Percentiles rank a stretch among this genome's conserved stretches.
These are phyloP conservation scores for Mesorhabditis sp. DNA, from an alignment of 2,888 invertebrate genomes.

Conservation along the genomic window DNA sequence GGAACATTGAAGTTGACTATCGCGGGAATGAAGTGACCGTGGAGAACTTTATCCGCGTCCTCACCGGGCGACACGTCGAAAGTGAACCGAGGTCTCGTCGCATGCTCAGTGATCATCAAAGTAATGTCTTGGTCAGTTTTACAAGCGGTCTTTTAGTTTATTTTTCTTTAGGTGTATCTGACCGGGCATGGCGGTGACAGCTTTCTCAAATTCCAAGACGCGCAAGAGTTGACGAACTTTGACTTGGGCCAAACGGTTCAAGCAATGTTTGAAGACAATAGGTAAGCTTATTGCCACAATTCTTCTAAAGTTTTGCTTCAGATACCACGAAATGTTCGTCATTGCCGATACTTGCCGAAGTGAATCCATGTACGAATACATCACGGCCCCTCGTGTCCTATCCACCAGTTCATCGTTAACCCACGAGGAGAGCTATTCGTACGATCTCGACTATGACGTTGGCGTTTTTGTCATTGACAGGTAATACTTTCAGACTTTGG, in stretches of 20 bases:
- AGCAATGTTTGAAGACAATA: constrained; percentile 98
- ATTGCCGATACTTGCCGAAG: constrained; percentile 99
- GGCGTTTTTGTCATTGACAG: constrained; percentile 99
- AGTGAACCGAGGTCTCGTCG: constrained; percentile 92
- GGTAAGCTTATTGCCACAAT: constrained; percentile 63
- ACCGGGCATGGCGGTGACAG: constrained; percentile 90
- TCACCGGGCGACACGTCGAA: constrained; percentile 86
- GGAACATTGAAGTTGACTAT: constrained; percentile 82
- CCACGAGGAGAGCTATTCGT: constrained; percentile 68
- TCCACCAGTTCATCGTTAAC: constrained; percentile 85
- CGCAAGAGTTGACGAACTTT: constrained; percentile 95
- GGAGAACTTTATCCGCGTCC: constrained; percentile 90
- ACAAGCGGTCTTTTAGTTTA: neutral
- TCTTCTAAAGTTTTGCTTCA: constrained; percentile 57
- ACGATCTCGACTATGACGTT: constrained; percentile 95
- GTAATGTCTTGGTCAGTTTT: constrained; percentile 74
- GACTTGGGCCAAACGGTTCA: constrained; percentile 97
- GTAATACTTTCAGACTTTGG: constrained; percentile 63
- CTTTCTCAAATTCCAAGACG: constrained; percentile 97
- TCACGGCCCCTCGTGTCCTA: constrained; percentile 94
- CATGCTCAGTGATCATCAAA: constrained; percentile 88
- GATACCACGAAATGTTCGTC: constrained; percentile 94
- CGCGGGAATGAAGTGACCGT: constrained; percentile 69
- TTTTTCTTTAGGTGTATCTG: constrained; percentile 40
- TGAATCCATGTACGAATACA: constrained; percentile 93